Evolutionary conservation across 2,888 invertebrate species (phyloP), one percentile per base, ranked within the genome.

Genomic region (Nectonema munidae): DNA sequence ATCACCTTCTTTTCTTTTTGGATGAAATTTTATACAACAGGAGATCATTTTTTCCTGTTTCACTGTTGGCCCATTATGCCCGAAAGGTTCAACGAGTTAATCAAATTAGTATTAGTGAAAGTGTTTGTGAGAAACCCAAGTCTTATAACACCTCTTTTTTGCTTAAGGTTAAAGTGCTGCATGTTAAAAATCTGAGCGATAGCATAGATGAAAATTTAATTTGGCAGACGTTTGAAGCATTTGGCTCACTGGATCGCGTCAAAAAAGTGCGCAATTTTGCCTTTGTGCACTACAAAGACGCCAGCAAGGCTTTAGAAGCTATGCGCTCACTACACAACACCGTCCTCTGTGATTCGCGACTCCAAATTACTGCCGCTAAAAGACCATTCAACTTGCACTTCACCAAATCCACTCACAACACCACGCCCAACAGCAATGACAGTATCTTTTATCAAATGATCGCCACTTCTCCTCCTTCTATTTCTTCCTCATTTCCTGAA

Each of bases 231-330:
- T 95, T 95, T 57, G 79, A 77, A 59, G 67, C 67, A 49, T 76
- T 65, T 60, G 95, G 95, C 41, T 76, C 75, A 59, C 74, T 95
- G 44, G 89, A 89, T 55, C 68, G 86, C 48, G 86, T 89, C 45
- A 95, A 95, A 64, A 89, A 86, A 61, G 81, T 95, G 51, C 86
- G 89, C 64, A 89, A 95, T 59, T 95, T 89, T 61, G 89, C 86
- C 44, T 95, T 95, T 61, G 73, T 95, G 52, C 89, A 95, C 62
- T 95, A 83, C 60, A 81, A 83, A 59, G 86, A 89, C 55, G 66
- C 95, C 18, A 18, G 5, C 9, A 5, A 19, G 4, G 35, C 35
- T 5, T 14, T 34, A 14, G 5, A 16, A 19, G 35, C 35, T 5
- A 34, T 34, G 35, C 35, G 35, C 6, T 5, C 17, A 19, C 19